Percentiles rank a stretch among this genome's conserved stretches.
phyloP scores from a whole-genome alignment of 2,113 vertebrate genomes.

The Calypte anna region DNA sequence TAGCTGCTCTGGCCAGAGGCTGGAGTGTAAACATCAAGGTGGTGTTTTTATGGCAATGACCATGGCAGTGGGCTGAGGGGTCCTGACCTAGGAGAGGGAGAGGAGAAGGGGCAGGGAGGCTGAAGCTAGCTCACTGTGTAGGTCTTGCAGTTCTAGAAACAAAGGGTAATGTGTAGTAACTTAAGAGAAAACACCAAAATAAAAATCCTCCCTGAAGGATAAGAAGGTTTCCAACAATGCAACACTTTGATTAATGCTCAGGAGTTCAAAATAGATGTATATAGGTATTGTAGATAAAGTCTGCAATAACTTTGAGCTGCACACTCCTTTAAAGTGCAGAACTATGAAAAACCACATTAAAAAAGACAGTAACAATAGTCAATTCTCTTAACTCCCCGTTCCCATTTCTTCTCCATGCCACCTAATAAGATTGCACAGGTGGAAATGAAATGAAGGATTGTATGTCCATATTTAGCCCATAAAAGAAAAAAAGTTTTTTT shows the following conservation, averaged over 20 bases:
- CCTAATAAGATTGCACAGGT: neutral
- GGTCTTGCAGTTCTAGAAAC: neutral
- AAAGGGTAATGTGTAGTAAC: neutral
- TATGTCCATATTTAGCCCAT: neutral
- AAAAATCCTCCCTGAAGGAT: neutral
- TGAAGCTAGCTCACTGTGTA: no score
- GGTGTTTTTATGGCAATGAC: neutral
- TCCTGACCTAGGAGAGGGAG: neutral
- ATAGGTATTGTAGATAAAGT: neutral
- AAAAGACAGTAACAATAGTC: neutral
- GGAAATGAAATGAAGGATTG: neutral
- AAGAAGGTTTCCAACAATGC: neutral
- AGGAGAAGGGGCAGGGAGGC: fast-evolving
- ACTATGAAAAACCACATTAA: neutral
- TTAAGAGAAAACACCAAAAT: neutral
- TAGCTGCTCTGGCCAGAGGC: neutral
- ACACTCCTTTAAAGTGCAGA: neutral
- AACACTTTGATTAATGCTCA: neutral
- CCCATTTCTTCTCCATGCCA: neutral
- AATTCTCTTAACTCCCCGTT: neutral
- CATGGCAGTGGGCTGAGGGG: neutral
- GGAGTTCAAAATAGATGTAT: neutral
- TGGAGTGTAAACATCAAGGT: fast-evolving
- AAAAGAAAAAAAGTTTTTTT: neutral
- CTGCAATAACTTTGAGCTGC: neutral